Evolutionary conservation across 1,140 invertebrate genomes (phyloP).

Genomic region (Heliconius hewitsoni): DNA sequence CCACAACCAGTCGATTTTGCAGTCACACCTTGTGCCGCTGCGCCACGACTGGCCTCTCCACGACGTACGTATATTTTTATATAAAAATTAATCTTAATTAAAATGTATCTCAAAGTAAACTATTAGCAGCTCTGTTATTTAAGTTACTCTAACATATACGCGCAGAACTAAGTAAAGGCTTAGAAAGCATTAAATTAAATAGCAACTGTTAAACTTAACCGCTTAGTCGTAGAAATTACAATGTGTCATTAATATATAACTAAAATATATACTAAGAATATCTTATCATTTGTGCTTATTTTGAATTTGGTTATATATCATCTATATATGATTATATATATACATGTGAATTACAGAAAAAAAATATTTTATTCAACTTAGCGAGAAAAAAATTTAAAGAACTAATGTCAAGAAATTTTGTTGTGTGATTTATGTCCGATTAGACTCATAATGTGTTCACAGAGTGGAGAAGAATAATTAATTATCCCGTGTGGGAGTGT

Average conservation of each 20-base stretch:
- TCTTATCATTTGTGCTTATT: not conserved
- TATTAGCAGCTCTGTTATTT: constrained; percentile 6
- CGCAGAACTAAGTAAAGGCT: constrained; percentile 35
- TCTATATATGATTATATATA: too few relatives aligned
- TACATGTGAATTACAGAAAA: too few relatives aligned
- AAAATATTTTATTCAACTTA: too few relatives aligned
- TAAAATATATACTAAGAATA: not conserved
- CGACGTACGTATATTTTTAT: not conserved
- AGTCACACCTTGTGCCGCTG: too few relatives aligned
- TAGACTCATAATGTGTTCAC: too few relatives aligned
- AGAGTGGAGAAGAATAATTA: too few relatives aligned
- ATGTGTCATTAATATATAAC: not conserved
- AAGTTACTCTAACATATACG: constrained; percentile 27
- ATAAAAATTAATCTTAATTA: not conserved
- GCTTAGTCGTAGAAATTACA: not conserved
- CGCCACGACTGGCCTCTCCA: too few relatives aligned
- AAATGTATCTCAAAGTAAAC: not conserved
- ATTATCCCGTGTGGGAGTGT: too few relatives aligned
- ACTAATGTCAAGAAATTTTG: too few relatives aligned
- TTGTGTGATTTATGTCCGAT: too few relatives aligned
- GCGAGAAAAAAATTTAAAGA: too few relatives aligned
- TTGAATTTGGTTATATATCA: not conserved
- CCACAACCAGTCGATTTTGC: too few relatives aligned
- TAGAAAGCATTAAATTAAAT: constrained; percentile 24
- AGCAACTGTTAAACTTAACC: not conserved